phyloP scores from a whole-genome alignment of 2,888 invertebrate species.

The Chrysolina americana region DNA sequence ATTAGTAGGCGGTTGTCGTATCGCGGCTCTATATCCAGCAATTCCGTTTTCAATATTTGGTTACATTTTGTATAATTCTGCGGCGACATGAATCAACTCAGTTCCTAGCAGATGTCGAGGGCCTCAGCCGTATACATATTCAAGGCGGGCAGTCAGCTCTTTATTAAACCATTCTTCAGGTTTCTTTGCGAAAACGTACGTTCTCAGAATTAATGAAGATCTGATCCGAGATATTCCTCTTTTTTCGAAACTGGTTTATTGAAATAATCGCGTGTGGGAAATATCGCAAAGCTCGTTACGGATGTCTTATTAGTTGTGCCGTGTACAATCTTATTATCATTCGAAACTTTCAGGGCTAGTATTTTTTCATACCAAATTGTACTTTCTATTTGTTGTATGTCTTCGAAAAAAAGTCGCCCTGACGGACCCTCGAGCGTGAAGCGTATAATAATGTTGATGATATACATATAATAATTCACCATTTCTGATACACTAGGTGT shows the following conservation, averaged over 20 bases:
- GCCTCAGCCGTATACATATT: constrained; percentile 41
- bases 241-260: constrained; percentile 19
- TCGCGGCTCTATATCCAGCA: constrained; percentile 11
- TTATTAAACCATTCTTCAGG: constrained; percentile 50
- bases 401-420: too few species aligned
- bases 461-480: too few species aligned
- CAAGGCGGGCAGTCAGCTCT: constrained; percentile 40
- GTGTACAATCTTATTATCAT: too few species aligned
- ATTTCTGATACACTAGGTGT: too few species aligned
- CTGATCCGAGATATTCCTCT: constrained; percentile 10
- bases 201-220: constrained; percentile 41
- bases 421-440: too few species aligned
- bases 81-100: constrained; percentile 12
- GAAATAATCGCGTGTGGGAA: constrained; percentile 13
- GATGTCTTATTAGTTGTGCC: neutral
- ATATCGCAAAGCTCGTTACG: constrained; percentile 7
- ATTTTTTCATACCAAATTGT: too few species aligned
- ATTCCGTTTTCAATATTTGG: constrained; percentile 24
- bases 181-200: constrained; percentile 48
- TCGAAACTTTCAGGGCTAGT: too few species aligned
- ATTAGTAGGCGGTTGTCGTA: constrained; percentile 14
- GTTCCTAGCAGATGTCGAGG: constrained; percentile 22
- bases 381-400: too few species aligned
- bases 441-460: too few species aligned
- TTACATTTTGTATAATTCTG: constrained; percentile 15